Evolutionary conservation across 2,113 vertebrate genomes (phyloP).

Genomic region (Diphyllodes magnificus): DNA sequence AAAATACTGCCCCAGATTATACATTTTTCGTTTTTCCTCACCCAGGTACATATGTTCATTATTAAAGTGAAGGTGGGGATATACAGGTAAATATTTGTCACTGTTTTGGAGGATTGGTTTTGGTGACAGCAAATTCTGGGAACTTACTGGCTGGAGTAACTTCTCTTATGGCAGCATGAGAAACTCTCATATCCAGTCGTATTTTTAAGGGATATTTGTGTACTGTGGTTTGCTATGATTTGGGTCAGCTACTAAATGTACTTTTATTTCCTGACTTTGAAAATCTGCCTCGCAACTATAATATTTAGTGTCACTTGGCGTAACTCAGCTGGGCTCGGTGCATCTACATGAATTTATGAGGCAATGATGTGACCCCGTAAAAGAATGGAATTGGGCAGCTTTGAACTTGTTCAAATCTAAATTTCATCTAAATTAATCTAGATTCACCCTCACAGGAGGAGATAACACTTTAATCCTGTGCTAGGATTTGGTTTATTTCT

Average conservation of each 20-base stretch:
- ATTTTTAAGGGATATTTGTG: background rate
- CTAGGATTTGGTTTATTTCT: background rate
- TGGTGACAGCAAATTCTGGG: background rate
- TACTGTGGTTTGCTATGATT: background rate
- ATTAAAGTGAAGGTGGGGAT: background rate
- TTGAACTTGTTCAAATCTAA: background rate
- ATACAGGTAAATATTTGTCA: background rate
- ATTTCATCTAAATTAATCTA: background rate
- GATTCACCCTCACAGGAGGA: background rate
- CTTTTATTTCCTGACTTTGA: background rate
- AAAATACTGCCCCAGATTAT: background rate
- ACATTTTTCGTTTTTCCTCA: background rate
- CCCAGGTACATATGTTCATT: background rate
- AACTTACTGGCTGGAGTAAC: background rate
- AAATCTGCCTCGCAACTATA: background rate
- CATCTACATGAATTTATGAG: background rate
- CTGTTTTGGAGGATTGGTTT: background rate
- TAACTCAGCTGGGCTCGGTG: background rate
- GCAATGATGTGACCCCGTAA: background rate
- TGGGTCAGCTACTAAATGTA: background rate
- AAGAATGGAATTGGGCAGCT: background rate
- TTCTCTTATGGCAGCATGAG: background rate
- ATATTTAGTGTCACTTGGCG: background rate
- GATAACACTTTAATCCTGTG: background rate
- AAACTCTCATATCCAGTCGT: background rate